These are phyloP conservation scores for Drosophila stalkeri DNA, from an alignment of 2,888 invertebrate species.

Conservation along the genomic window DNA sequence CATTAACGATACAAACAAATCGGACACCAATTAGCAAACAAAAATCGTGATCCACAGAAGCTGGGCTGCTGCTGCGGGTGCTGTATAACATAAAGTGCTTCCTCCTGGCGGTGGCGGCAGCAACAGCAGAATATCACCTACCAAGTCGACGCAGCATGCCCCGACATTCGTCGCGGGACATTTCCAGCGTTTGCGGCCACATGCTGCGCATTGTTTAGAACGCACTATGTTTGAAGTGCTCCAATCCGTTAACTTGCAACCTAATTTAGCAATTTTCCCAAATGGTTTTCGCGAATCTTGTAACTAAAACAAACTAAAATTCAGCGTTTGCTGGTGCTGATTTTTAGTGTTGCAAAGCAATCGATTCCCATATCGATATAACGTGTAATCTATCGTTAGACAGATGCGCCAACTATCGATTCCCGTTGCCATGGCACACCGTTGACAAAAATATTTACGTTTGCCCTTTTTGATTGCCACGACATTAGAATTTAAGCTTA, in stretches of 20 bases:
- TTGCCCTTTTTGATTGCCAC: slow-evolving; percentile 23
- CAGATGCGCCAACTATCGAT: slow-evolving; percentile 49
- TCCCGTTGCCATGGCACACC: slow-evolving; percentile 1
- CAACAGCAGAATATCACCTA: slow-evolving; percentile 83
- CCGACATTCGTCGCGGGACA: slow-evolving; percentile 95
- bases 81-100: slow-evolving; percentile 6
- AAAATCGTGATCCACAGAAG: not conserved
- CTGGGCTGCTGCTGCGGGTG: slow-evolving; percentile 3
- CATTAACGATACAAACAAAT: slow-evolving; percentile 34
- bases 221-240: slow-evolving; percentile 57
- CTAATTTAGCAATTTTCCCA: slow-evolving; percentile 72
- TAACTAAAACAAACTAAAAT: slow-evolving; percentile 76
- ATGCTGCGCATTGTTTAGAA: slow-evolving; percentile 71
- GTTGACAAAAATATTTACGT: not conserved
- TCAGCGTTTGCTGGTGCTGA: slow-evolving; percentile 72
- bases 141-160: slow-evolving; percentile 94
- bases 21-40: slow-evolving; percentile 18
- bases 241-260: slow-evolving; percentile 67
- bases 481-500: slow-evolving; percentile 8
- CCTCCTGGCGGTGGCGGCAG: slow-evolving; percentile 33
- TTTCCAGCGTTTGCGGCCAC: slow-evolving; percentile 86
- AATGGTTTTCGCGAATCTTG: slow-evolving; percentile 68
- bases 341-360: slow-evolving; percentile 57
- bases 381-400: not conserved
- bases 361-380: slow-evolving; percentile 52